Conservation (phyloP, 2,113 vertebrate species). For the Variabilichromis moorii region DNA sequence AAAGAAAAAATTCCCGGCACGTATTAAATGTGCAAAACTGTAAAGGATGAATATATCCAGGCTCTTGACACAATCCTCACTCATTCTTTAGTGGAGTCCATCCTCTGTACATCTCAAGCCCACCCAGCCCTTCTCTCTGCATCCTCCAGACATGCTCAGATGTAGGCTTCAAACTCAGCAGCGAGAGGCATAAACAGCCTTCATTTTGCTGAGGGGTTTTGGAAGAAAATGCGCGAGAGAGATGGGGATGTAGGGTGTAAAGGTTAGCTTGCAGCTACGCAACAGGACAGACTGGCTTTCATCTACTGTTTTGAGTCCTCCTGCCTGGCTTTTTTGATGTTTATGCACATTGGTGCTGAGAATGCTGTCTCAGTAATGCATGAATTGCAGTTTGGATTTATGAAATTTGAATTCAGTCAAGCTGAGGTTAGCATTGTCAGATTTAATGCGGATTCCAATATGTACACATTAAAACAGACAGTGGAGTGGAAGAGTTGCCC, state of each 20-base stretch:
- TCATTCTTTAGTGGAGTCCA: not conserved
- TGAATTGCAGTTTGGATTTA: not conserved
- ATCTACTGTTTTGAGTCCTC: not conserved
- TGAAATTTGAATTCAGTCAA: slow-evolving; percentile 2
- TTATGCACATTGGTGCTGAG: not conserved
- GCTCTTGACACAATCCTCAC: slow-evolving; percentile 5
- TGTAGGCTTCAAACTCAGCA: slow-evolving; percentile 1
- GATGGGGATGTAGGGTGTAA: not conserved
- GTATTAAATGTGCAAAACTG: not conserved
- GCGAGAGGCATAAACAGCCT: not conserved
- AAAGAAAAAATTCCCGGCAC: not conserved
- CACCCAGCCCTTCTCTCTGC: not conserved
- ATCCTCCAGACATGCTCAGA: slow-evolving; percentile 4
- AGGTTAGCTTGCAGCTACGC: slow-evolving; percentile 2
- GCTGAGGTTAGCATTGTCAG: slow-evolving; percentile 4
- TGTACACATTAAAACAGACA: not conserved
- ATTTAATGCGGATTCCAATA: not conserved
- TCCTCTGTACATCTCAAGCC: not conserved
- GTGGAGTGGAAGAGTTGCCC: not conserved
- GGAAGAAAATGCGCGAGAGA: not conserved
- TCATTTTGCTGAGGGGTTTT: not conserved
- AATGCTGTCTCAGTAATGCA: not conserved
- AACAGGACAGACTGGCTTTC: not conserved
- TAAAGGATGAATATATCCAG: slow-evolving; percentile 4
- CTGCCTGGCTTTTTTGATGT: not conserved